Evolutionary conservation across 1,140 invertebrate species (phyloP).

Genomic region (Leptinotarsa defecta): DNA sequence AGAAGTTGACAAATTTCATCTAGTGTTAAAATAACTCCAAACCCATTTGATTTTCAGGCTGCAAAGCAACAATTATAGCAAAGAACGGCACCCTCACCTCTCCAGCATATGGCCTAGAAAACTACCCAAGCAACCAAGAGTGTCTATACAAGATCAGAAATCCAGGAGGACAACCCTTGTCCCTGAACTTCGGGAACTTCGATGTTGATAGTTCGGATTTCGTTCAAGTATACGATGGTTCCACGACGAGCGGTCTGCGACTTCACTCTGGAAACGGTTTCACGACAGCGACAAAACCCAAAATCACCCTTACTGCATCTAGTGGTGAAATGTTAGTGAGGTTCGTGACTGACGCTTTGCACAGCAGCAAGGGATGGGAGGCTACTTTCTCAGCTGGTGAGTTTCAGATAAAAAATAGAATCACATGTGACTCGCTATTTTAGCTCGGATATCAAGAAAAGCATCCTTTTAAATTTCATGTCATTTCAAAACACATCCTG

Average conservation of each 20-base stretch:
- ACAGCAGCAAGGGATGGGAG: conserved; percentile 82
- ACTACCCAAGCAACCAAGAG: conserved; percentile 91
- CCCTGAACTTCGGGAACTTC: conserved; percentile 85
- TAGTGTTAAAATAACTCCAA: too few species aligned
- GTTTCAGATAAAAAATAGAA: background rate
- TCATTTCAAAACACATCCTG: too few species aligned
- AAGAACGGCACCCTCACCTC: conserved; percentile 84
- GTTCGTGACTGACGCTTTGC: conserved; percentile 86
- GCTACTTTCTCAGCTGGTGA: conserved; percentile 89
- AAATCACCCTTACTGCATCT: conserved; percentile 88
- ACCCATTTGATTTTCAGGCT: conserved; percentile 57
- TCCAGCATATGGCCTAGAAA: conserved; percentile 80
- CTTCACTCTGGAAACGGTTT: conserved; percentile 90
- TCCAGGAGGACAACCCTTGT: conserved; percentile 80
- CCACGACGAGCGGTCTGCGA: conserved; percentile 79
- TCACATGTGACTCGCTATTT: too few species aligned
- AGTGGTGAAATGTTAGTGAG: conserved; percentile 89
- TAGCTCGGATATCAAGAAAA: too few species aligned
- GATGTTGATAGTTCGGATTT: conserved; percentile 84
- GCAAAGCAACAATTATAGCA: conserved; percentile 78
- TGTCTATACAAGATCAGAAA: conserved; percentile 87
- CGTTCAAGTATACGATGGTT: conserved; percentile 86
- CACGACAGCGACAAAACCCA: conserved; percentile 76
- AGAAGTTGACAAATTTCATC: too few species aligned
- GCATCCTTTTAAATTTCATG: too few species aligned